Conservation (phyloP, 2,888 invertebrate genomes). For the Drosophila colorata region DNA sequence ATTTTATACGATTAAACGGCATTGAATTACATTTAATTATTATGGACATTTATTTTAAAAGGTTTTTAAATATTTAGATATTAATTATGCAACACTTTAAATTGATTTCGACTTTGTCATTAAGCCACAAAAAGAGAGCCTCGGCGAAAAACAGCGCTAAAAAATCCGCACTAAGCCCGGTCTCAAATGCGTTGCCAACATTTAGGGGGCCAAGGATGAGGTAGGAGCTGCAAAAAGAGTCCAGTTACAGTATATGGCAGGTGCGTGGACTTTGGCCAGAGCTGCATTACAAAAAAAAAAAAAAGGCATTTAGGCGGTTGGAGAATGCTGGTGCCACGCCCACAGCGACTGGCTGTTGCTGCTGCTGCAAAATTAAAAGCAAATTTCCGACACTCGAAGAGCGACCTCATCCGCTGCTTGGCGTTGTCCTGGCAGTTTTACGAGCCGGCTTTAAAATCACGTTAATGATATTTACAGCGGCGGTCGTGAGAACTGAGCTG, state of each 20-base stretch:
- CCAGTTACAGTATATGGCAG: conserved; percentile 28
- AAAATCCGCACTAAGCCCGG: conserved; percentile 33
- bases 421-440: conserved; percentile 66
- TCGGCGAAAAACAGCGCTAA: conserved; percentile 12
- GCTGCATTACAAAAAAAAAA: conserved; percentile 66
- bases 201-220: not conserved
- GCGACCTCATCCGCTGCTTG: conserved; percentile 29
- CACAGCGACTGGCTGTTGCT: conserved; percentile 21
- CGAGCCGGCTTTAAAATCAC: conserved; percentile 78
- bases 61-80: not conserved
- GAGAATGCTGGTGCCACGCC: conserved; percentile 38
- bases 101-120: conserved; percentile 47
- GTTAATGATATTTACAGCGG: conserved; percentile 78
- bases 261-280: conserved; percentile 37
- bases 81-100: conserved; percentile 17
- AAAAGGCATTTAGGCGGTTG: conserved; percentile 46
- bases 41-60: not conserved
- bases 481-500: conserved; percentile 48
- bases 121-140: conserved; percentile 10
- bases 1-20: not conserved
- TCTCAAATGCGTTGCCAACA: conserved; percentile 15
- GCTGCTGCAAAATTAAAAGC: conserved; percentile 69
- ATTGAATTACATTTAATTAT: conserved; percentile 1
- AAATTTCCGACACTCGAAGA: conserved; percentile 67
- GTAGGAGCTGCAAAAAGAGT: not conserved